Conservation (phyloP, 2,888 invertebrate genomes). For the Limnephilus marmoratus region DNA sequence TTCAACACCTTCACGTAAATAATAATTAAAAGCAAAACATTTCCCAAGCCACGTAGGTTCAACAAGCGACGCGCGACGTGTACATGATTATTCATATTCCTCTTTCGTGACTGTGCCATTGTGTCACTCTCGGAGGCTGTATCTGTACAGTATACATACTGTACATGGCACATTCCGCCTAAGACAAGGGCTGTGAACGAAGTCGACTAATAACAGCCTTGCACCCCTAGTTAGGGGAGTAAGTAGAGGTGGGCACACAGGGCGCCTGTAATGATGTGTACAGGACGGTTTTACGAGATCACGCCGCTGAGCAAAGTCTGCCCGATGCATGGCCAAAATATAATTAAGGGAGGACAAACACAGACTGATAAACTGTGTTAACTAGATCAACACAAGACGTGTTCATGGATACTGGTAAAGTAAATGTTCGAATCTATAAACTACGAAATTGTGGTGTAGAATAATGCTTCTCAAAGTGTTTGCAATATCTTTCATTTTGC, state of each 20-base stretch:
- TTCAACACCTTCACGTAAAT: neutral
- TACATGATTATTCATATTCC: neutral
- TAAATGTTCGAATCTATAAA: neutral
- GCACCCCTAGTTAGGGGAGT: neutral
- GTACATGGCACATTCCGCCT: neutral
- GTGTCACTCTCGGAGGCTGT: neutral
- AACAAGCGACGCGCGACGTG: neutral
- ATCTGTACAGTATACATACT: neutral
- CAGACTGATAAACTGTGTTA: slow-evolving; percentile 22
- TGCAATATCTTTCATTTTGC: no score
- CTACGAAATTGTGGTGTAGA: neutral
- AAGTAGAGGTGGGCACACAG: neutral
- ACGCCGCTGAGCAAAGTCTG: slow-evolving; percentile 20
- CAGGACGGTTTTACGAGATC: neutral
- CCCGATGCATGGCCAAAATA: neutral
- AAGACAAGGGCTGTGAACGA: neutral
- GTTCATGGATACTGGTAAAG: neutral
- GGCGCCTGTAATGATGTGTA: slow-evolving; percentile 28
- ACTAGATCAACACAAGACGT: neutral
- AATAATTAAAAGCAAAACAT: neutral
- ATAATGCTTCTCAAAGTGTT: neutral
- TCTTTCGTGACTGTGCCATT: neutral
- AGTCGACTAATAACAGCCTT: neutral
- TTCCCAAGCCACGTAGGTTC: neutral
- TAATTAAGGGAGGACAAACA: slow-evolving; percentile 40